phyloP scores from a whole-genome alignment of 1,140 invertebrate genomes.

The Mactra quadrangularis region DNA sequence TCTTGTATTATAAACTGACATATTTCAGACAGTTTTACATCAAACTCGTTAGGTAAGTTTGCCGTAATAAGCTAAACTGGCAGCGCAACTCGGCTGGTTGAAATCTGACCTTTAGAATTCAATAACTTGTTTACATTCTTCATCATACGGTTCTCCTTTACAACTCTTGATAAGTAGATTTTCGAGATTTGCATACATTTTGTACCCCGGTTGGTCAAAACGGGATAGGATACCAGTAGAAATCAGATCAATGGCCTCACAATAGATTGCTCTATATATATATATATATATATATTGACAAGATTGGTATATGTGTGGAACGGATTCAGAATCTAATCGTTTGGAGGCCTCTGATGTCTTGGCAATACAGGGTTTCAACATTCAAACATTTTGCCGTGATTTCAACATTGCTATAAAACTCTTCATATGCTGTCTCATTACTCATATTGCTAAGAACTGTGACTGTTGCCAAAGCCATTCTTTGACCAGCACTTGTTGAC shows the following conservation, averaged over 20 bases:
- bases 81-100: background rate
- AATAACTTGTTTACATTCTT: background rate
- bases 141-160: background rate
- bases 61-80: background rate
- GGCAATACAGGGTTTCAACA: background rate
- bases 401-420: constrained; percentile 13
- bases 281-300: background rate
- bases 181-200: background rate
- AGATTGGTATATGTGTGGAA: background rate
- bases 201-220: background rate
- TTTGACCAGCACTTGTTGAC: constrained; percentile 2
- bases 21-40: background rate
- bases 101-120: background rate
- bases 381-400: background rate
- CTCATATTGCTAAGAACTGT: no score
- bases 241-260: background rate
- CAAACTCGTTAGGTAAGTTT: background rate
- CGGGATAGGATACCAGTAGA: background rate
- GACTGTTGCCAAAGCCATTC: no score
- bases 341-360: background rate
- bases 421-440: constrained; percentile 11
- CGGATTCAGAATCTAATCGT: background rate
- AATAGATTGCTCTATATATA: no score
- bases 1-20: background rate
- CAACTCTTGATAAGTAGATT: background rate